Evolutionary conservation across 2,888 invertebrate species (phyloP), one percentile per base, ranked within the genome.

Genomic region (Dicranocentrus wangi): DNA sequence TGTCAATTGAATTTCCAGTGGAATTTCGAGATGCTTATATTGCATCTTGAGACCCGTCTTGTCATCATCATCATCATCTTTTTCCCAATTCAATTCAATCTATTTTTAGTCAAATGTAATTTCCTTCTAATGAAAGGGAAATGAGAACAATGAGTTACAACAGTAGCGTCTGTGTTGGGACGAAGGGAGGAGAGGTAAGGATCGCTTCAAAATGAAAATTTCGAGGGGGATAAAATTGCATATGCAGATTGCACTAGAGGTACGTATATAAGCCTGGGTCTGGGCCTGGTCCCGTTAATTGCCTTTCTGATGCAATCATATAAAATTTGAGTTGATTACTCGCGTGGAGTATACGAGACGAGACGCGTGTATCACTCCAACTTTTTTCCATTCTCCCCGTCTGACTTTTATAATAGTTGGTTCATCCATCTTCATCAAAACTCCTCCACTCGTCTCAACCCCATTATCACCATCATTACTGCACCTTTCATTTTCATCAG

Each of bases 371-470:
- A n/a, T n/a, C n/a, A n/a, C n/a, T n/a, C n/a, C n/a, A n/a, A n/a
- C n/a, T n/a, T n/a, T n/a, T n/a, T n/a, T n/a, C n/a, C 21, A 53
- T 17, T 53, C 53, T 17, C 19, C 53, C 15, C 10, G 21, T 53
- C 21, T 53, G 7, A 21, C 7, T 53, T 53, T 53, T 53, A 17
- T 53, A 10, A 17, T 17, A 17, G 1, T 17, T 17, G 39, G 2
- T 53, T 53, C 53, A 53, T 53, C 19, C 53, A 53, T 53, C 53
- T 53, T 53, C 53, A 53, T 53, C 53, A 53, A 53, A 53, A 17
- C n/a, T 17, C 51, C 53, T 8, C 13, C 39, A 53, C 53, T 8
- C 51, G 21, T 53, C 53, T 19, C 53, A 53, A 10, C 53, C 19
- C 53, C 53, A 53, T 53, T 53, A 53, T 53, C 53, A 21, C 53